Conservation (phyloP, 1,140 invertebrate genomes). For the Penaeus vannamei region DNA sequence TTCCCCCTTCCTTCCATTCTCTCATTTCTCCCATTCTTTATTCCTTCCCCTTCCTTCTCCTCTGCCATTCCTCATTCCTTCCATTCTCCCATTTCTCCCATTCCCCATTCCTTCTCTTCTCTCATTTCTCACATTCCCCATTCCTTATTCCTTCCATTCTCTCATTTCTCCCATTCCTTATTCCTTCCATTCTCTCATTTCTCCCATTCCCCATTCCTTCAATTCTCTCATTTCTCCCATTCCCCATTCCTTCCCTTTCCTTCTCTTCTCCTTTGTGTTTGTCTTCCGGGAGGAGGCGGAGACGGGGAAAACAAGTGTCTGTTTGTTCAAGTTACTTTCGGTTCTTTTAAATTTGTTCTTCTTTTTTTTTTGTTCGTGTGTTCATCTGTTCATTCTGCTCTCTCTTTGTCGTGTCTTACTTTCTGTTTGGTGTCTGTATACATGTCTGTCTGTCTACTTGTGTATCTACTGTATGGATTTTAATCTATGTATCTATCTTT, state of each 20-base stretch:
- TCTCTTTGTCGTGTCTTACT: too few species aligned
- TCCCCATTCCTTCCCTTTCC: too few species aligned
- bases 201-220: too few species aligned
- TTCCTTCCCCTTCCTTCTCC: background rate
- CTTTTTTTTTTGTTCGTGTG: background rate
- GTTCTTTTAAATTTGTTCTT: background rate
- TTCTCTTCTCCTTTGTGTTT: too few species aligned
- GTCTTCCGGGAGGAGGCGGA: background rate
- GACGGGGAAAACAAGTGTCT: background rate
- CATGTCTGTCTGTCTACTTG: background rate
- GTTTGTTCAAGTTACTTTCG: background rate
- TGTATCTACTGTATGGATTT: background rate
- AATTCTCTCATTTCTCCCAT: too few species aligned
- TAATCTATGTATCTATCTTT: background rate
- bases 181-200: too few species aligned
- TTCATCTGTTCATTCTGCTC: background rate
- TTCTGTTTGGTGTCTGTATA: background rate
- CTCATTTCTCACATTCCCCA: background rate
- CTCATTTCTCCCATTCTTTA: background rate
- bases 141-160: background rate
- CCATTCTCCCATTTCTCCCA: background rate
- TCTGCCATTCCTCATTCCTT: background rate
- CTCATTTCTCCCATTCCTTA: too few species aligned
- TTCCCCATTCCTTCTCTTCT: background rate
- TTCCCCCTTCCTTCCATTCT: background rate